Evolutionary conservation across 2,113 vertebrate species (phyloP).

Genomic region (Toxostoma redivivum): DNA sequence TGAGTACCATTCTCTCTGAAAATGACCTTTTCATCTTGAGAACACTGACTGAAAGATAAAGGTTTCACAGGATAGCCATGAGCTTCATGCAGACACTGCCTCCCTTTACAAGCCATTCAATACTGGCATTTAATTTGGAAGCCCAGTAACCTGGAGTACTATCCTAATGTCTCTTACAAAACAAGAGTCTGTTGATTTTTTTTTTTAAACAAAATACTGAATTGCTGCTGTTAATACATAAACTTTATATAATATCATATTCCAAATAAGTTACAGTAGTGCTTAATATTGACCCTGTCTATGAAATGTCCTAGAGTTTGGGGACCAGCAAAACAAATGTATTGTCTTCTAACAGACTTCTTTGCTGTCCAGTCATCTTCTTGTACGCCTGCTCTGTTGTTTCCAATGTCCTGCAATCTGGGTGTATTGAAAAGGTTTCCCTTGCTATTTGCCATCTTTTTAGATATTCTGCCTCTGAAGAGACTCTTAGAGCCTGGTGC

Average conservation of each 20-base stretch:
- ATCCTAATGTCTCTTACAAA: neutral
- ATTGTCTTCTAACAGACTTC: neutral
- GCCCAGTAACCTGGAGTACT: neutral
- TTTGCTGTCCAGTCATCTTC: neutral
- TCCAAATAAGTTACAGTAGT: neutral
- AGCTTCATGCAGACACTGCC: neutral
- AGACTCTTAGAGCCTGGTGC: neutral
- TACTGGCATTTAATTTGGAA: neutral
- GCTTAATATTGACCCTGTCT: neutral
- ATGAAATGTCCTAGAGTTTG: neutral
- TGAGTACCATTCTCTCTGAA: neutral
- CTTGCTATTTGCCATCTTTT: neutral
- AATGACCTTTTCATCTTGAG: neutral
- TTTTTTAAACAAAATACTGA: neutral
- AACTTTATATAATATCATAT: neutral
- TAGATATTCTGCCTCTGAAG: fast-evolving
- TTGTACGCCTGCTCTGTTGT: neutral
- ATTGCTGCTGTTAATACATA: neutral
- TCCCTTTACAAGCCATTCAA: neutral
- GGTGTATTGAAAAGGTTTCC: neutral
- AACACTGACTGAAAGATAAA: neutral
- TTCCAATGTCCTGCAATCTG: fast-evolving
- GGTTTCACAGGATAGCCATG: neutral
- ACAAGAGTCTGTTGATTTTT: neutral
- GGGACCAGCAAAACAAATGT: neutral